phyloP scores from a whole-genome alignment of 2,888 invertebrate genomes.

The Zootermopsis nevadensis region DNA sequence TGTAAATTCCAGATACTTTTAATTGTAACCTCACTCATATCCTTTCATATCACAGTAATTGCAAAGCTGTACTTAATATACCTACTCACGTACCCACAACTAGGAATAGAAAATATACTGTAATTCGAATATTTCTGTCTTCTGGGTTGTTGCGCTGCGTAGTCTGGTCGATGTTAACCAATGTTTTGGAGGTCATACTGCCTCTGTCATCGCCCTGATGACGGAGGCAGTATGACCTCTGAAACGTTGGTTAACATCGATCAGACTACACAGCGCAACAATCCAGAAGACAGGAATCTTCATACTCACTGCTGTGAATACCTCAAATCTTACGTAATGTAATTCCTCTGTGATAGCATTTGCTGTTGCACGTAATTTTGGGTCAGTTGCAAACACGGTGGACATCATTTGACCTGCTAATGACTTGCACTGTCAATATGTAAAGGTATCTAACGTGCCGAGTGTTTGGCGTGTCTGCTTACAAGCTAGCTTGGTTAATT shows the following conservation, averaged over 20 bases:
- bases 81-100: conserved; percentile 22
- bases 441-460: conserved; percentile 21
- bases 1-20: conserved; percentile 13
- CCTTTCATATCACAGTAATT: conserved; percentile 39
- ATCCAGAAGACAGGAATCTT: no score
- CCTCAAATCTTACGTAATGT: no score
- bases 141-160: no score
- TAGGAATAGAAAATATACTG: conserved; percentile 25
- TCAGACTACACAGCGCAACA: no score
- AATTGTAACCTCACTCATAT: conserved; percentile 9
- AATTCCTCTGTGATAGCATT: conserved; percentile 25
- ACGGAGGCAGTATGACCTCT: no score
- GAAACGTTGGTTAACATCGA: no score
- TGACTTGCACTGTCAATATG: conserved; percentile 21
- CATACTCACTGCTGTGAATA: no score
- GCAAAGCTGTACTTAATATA: conserved; percentile 25
- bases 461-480: conserved; percentile 40
- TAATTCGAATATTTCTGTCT: background rate
- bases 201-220: no score
- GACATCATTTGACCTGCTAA: conserved; percentile 21
- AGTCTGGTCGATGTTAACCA: no score
- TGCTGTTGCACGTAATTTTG: conserved; percentile 35
- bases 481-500: conserved; percentile 35
- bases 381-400: conserved; percentile 19
- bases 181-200: no score